Evolutionary conservation across 1,140 invertebrate genomes (phyloP).

Genomic region (Drosophila orosa): DNA sequence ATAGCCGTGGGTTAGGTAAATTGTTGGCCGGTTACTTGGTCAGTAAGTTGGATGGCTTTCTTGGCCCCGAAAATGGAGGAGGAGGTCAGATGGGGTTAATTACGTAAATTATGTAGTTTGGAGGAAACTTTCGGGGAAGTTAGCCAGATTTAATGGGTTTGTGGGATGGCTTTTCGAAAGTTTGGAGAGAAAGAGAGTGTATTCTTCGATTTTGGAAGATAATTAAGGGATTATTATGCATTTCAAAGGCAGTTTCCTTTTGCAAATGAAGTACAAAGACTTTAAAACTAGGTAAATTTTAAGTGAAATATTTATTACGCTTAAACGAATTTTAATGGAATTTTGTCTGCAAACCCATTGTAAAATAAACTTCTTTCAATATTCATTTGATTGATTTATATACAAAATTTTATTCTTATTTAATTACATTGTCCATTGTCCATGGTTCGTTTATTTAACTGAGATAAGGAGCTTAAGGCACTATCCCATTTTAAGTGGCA

Average conservation of each 20-base stretch:
- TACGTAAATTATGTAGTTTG: slow-evolving; percentile 38
- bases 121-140: slow-evolving; percentile 30
- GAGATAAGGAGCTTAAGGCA: background rate
- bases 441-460: too few relatives aligned
- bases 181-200: background rate
- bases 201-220: background rate
- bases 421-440: background rate
- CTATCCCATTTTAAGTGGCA: background rate
- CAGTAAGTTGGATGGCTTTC: slow-evolving; percentile 39
- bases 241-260: background rate
- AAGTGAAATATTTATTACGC: background rate
- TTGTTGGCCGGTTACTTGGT: slow-evolving; percentile 44
- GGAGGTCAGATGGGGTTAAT: slow-evolving; percentile 32
- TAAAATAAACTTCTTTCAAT: background rate
- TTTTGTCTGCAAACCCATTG: background rate
- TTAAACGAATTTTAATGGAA: background rate
- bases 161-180: slow-evolving; percentile 5
- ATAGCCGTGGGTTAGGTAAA: slow-evolving; percentile 43
- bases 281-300: background rate
- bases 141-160: slow-evolving; percentile 1
- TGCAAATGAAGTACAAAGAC: background rate
- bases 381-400: background rate
- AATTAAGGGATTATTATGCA: background rate
- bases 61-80: slow-evolving; percentile 19
- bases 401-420: background rate